These are phyloP conservation scores for Aphelenchoides besseyi DNA, from an alignment of 1,140 invertebrate genomes.

Conservation along the genomic window DNA sequence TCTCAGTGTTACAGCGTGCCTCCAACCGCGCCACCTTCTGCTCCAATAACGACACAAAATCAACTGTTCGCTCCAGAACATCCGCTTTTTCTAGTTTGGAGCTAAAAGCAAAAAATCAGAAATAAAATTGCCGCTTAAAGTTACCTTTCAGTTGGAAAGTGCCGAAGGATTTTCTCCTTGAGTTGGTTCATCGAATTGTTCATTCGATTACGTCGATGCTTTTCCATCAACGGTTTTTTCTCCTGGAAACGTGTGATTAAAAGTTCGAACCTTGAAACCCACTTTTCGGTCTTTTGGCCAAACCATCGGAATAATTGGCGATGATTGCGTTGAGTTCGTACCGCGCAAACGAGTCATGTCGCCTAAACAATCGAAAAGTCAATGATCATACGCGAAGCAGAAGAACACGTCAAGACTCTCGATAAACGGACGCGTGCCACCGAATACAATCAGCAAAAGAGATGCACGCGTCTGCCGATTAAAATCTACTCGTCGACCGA, in stretches of 20 bases:
- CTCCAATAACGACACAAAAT: background rate
- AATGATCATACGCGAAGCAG: too few relatives aligned
- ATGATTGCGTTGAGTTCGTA: background rate
- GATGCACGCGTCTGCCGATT: too few relatives aligned
- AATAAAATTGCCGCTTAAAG: conserved; percentile 2
- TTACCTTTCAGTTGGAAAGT: conserved; percentile 8
- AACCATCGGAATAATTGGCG: background rate
- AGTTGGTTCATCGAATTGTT: conserved; percentile 35
- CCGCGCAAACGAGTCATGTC: background rate
- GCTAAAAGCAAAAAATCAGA: conserved; percentile 26
- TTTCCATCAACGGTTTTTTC: conserved; percentile 48
- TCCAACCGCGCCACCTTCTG: background rate
- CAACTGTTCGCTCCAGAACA: conserved; percentile 42
- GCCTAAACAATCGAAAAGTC: too few relatives aligned
- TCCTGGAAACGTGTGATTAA: conserved; percentile 28
- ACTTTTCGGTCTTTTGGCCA: conserved; percentile 1
- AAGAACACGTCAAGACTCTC: too few relatives aligned
- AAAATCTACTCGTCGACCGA: too few relatives aligned
- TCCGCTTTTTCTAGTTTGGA: conserved; percentile 44
- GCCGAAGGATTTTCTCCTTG: conserved; percentile 33
- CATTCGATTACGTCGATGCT: conserved; percentile 32
- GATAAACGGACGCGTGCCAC: too few relatives aligned
- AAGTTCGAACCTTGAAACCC: background rate
- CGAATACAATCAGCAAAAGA: too few relatives aligned
- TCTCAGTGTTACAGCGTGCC: background rate